Evolutionary conservation across 2,113 vertebrate genomes (phyloP).

Genomic region (Platysteira castanea): DNA sequence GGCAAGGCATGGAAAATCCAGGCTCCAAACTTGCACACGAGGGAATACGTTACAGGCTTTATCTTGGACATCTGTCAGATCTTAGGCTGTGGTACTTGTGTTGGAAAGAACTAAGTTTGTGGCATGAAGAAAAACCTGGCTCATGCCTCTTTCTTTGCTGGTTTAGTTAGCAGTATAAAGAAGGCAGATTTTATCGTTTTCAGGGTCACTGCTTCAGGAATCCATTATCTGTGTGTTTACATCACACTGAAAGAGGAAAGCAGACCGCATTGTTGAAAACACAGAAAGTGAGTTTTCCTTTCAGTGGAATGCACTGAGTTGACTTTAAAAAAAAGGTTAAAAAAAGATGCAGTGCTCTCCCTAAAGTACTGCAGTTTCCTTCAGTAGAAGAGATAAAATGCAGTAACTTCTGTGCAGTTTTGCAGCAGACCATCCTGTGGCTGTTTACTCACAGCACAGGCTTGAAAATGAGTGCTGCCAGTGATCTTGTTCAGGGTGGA

Average conservation of each 20-base stretch:
- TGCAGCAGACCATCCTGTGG: background rate
- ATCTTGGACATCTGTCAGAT: background rate
- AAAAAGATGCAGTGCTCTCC: background rate
- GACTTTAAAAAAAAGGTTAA: background rate
- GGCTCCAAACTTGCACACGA: background rate
- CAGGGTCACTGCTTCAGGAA: conserved; percentile 44
- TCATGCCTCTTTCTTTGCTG: background rate
- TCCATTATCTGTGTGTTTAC: conserved; percentile 46
- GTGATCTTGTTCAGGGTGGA: conserved; percentile 41
- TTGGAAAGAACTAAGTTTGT: background rate
- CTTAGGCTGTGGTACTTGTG: background rate
- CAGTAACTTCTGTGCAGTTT: background rate
- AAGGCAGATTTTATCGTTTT: conserved; percentile 42
- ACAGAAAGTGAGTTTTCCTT: conserved; percentile 23
- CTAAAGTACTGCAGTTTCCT: background rate
- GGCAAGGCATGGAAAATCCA: background rate
- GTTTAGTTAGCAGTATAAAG: background rate
- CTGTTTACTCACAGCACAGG: background rate
- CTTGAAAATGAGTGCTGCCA: background rate
- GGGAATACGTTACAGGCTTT: background rate
- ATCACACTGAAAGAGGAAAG: conserved; percentile 24
- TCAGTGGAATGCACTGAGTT: background rate
- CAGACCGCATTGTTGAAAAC: background rate
- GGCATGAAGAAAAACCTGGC: background rate
- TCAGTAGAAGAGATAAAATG: background rate